A percentile compares a stretch with the other conserved stretches of the same genome.
These are phyloP conservation scores for Linyphia triangularis DNA, from an alignment of 2,888 invertebrate species.

Conservation along the genomic window DNA sequence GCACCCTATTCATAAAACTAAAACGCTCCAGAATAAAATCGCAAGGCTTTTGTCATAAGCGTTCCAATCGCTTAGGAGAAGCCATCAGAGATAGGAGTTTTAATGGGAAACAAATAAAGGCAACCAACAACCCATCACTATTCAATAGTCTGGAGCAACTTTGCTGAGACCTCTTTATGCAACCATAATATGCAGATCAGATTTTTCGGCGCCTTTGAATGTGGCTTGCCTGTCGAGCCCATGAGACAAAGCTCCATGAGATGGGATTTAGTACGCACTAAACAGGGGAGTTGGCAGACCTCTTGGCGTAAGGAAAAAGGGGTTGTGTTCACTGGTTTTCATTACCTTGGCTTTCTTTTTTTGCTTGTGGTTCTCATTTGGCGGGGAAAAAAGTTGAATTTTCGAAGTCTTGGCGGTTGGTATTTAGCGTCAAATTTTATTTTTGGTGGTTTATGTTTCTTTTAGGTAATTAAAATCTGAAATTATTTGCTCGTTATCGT, in stretches of 20 bases:
- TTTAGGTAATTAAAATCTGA: conserved; percentile 42
- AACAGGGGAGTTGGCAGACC: conserved; percentile 31
- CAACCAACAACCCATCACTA: conserved; percentile 53
- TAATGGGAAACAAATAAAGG: conserved; percentile 73
- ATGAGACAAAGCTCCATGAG: conserved; percentile 45
- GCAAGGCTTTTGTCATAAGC: conserved; percentile 52
- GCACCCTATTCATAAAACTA: conserved; percentile 64
- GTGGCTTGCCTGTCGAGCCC: conserved; percentile 8
- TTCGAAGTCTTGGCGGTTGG: conserved; percentile 37
- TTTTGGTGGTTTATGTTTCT: not conserved
- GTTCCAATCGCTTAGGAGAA: conserved; percentile 34
- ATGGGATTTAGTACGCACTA: not conserved
- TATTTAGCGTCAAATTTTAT: conserved; percentile 11
- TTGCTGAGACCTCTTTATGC: conserved; percentile 50
- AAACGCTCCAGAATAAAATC: conserved; percentile 64
- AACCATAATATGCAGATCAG: conserved; percentile 69
- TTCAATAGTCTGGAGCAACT: conserved; percentile 61
- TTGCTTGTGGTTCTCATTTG: conserved; percentile 16
- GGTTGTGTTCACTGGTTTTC: conserved; percentile 22
- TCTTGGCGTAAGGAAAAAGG: conserved; percentile 39
- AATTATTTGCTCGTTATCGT: conserved; percentile 18
- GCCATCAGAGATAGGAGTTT: conserved; percentile 47
- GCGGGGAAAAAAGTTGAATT: conserved; percentile 33
- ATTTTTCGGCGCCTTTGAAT: conserved; percentile 69
- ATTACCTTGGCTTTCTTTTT: not conserved